Base-by-base conservation (phyloP, 2,888 invertebrate species). In the Clepsis dumicolana region DNA sequence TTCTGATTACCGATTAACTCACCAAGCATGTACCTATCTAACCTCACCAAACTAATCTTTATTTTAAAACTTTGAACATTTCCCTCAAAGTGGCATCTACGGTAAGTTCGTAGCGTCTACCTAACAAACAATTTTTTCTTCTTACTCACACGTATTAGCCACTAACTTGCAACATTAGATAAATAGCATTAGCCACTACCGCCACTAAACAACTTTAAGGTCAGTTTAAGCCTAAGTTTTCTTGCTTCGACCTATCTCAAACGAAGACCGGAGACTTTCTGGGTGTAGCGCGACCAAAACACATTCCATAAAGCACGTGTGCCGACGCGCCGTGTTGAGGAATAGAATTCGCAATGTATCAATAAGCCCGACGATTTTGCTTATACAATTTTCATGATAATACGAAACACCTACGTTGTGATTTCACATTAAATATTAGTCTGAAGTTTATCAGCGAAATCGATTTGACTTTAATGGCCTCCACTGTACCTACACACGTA, bases 41-140 rank as follows among this genome's bases (percentile, higher is more conserved):
- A 87, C 85, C 80, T 87, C 78, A 75, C 80, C 87, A 87, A 87
- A 90, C 90, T 91, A 87, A 85, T 85, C 91, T 92, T 93, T 90
- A 92, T 91, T 83, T 87, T 84, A 61, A 85, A 92, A 92, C 82
- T 91, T 92, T 86, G 62, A 73, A 84, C 87, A 87, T 89, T 88
- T 83, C 78, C 79, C 80, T 80, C 81, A 82, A 84, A 79, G 80
- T 83, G 81, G 81, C 77, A 77, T 76, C 70, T 72, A 76, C 73
- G 75, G 76, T 77, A 73, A 73, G 76, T 75, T 76, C 73, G 70
- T 72, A 71, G 72, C 60, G 67, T 75, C 73, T 75, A 74, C 73
- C 71, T 48, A 16, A 67, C 38, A 57, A 25, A 25, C 25, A 32
- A 54, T 29, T 61, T 44, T 24, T 12, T 41, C 52, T 41, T 59